phyloP scores from a whole-genome alignment of 2,797 vertebrate genomes.

The Diplodus sargus region DNA sequence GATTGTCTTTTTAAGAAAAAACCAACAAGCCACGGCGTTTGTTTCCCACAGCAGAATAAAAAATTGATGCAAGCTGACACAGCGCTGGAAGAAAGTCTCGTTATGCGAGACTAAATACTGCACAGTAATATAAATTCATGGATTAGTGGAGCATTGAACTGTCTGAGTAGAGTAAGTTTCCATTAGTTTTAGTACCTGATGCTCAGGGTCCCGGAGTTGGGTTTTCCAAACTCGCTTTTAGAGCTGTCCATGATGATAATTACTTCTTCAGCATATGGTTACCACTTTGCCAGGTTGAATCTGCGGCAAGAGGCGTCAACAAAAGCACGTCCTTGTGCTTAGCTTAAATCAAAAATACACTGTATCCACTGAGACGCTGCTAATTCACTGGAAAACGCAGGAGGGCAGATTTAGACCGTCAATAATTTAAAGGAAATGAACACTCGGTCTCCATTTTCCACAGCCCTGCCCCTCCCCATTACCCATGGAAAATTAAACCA shows the following conservation, averaged over 20 bases:
- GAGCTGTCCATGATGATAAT: not conserved
- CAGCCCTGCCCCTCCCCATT: not conserved
- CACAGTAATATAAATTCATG: not conserved
- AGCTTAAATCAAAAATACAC: not conserved
- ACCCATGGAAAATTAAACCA: constrained; percentile 21
- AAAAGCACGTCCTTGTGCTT: not conserved
- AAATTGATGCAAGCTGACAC: too few relatives aligned
- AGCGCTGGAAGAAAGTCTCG: too few relatives aligned
- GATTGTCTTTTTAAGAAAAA: too few relatives aligned
- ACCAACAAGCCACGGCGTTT: too few relatives aligned
- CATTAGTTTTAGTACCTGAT: not conserved
- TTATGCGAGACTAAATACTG: too few relatives aligned
- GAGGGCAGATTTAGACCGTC: not conserved
- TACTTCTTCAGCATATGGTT: not conserved
- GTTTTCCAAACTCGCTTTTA: not conserved
- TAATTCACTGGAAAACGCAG: not conserved
- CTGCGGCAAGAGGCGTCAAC: not conserved
- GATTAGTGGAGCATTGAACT: not conserved
- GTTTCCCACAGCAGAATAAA: too few relatives aligned
- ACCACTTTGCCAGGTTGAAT: not conserved
- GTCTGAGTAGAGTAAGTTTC: too few relatives aligned
- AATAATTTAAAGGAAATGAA: constrained; percentile 6
- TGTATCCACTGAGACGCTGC: not conserved
- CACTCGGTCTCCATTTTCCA: not conserved
- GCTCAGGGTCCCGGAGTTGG: not conserved